A percentile compares a stretch with the other conserved stretches of the same genome.
phyloP scores from a whole-genome alignment of 2,113 vertebrate genomes.

The Epinephelus lanceolatus region DNA sequence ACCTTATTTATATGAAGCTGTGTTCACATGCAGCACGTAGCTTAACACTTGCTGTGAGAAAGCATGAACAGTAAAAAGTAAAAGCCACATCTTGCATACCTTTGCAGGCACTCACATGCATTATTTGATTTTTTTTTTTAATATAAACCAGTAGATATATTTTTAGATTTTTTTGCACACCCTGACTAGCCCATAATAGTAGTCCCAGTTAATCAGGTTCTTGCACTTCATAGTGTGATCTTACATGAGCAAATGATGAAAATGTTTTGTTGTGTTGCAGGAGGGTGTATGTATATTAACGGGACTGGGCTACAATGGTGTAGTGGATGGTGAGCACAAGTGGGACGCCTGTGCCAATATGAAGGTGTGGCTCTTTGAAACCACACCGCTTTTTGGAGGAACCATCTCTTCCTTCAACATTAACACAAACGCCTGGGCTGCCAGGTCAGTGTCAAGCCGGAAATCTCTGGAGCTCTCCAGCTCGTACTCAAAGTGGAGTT shows the following conservation, averaged over 20 bases:
- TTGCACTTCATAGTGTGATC: neutral
- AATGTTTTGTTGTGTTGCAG: slow-evolving; percentile 74
- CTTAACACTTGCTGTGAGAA: neutral
- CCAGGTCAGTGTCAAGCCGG: slow-evolving; percentile 87
- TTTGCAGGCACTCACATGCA: neutral
- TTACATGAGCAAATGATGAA: neutral
- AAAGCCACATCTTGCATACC: neutral
- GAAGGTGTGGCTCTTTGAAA: slow-evolving; percentile 97
- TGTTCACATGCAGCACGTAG: neutral
- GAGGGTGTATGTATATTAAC: slow-evolving; percentile 95
- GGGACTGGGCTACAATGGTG: slow-evolving; percentile 92
- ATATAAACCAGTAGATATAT: too few relatives aligned
- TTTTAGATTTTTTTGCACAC: neutral
- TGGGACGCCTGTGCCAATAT: slow-evolving; percentile 98
- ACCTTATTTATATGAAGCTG: neutral
- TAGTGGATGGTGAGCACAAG: slow-evolving; percentile 78
- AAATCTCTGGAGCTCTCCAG: slow-evolving; percentile 2
- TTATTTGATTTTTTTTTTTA: neutral
- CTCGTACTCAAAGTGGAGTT: neutral
- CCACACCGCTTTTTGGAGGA: slow-evolving; percentile 92
- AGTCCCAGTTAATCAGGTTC: slow-evolving; percentile 21
- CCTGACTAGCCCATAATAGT: neutral
- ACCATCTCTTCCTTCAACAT: slow-evolving; percentile 97
- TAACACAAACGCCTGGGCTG: slow-evolving; percentile 96
- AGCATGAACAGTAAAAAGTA: neutral